These are phyloP conservation scores for Drosophila mimica DNA, from an alignment of 2,888 invertebrate species.

Conservation along the genomic window DNA sequence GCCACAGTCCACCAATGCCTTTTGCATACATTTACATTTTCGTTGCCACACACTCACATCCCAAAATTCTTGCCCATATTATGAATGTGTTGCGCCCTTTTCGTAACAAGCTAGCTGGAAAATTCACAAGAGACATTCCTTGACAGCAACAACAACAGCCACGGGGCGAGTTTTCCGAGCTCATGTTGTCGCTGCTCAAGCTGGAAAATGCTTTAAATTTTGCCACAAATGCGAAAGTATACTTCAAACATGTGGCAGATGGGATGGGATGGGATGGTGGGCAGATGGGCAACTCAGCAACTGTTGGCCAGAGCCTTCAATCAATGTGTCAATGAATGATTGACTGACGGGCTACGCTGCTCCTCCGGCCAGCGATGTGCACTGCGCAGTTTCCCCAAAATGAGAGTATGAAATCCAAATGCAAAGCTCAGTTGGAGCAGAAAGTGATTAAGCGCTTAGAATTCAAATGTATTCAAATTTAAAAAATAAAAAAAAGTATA, in stretches of 20 bases:
- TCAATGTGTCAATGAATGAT: conserved; percentile 60
- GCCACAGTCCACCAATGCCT: conserved; percentile 22
- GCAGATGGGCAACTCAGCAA: conserved; percentile 18
- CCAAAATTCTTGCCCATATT: conserved; percentile 27
- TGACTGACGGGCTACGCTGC: conserved; percentile 43
- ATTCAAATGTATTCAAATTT: conserved; percentile 15
- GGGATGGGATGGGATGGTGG: not conserved
- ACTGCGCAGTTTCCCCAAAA: conserved; percentile 7
- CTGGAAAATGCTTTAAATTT: conserved; percentile 64
- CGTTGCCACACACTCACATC: conserved; percentile 11
- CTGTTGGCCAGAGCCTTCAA: conserved; percentile 51
- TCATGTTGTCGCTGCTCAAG: conserved; percentile 26
- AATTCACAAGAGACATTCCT: conserved; percentile 68
- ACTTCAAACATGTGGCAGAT: not conserved
- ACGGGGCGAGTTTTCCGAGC: conserved; percentile 29
- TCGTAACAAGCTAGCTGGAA: conserved; percentile 63
- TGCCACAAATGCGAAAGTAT: conserved; percentile 26
- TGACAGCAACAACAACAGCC: conserved; percentile 39
- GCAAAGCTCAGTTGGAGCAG: conserved; percentile 12
- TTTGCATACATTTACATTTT: conserved; percentile 55
- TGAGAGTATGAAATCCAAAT: not conserved
- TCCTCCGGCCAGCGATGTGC: not conserved
- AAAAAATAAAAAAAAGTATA: conserved; percentile 6
- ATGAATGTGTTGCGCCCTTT: conserved; percentile 54
- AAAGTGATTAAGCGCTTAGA: conserved; percentile 17